Evolutionary conservation across 2,113 vertebrate genomes (phyloP).

Genomic region (Oreochromis aureus): DNA sequence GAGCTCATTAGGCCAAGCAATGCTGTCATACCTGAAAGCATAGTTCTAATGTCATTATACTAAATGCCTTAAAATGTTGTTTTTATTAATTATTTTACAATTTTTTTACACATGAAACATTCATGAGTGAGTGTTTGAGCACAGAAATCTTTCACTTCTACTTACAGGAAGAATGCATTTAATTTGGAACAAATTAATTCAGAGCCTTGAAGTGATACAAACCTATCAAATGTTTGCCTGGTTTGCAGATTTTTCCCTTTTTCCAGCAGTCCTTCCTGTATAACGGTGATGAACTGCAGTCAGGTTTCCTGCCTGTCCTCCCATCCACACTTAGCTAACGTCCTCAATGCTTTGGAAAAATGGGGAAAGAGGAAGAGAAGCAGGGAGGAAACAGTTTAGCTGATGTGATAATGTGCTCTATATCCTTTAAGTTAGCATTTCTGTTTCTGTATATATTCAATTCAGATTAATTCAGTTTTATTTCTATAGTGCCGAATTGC

Average conservation of each 20-base stretch:
- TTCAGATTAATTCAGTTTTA: background rate
- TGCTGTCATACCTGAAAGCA: background rate
- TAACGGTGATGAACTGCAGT: conserved; percentile 20
- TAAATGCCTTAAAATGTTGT: background rate
- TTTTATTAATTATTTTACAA: background rate
- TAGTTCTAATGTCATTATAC: background rate
- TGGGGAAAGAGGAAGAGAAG: background rate
- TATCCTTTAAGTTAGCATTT: background rate
- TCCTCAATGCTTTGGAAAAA: conserved; percentile 28
- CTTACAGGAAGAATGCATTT: background rate
- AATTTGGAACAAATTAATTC: background rate
- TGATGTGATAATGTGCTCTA: background rate
- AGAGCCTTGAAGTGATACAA: background rate
- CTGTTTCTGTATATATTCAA: background rate
- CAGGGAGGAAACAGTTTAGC: background rate
- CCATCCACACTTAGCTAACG: conserved; percentile 24
- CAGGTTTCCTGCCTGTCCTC: conserved; percentile 34
- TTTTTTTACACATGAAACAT: background rate
- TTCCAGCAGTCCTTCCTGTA: conserved; percentile 35
- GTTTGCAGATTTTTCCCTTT: background rate
- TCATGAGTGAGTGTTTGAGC: background rate
- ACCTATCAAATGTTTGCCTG: background rate
- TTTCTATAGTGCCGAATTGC: background rate
- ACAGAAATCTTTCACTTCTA: background rate
- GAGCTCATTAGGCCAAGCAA: background rate